phyloP scores from a whole-genome alignment of 2,113 vertebrate species.

The Ammodytes marinus region DNA sequence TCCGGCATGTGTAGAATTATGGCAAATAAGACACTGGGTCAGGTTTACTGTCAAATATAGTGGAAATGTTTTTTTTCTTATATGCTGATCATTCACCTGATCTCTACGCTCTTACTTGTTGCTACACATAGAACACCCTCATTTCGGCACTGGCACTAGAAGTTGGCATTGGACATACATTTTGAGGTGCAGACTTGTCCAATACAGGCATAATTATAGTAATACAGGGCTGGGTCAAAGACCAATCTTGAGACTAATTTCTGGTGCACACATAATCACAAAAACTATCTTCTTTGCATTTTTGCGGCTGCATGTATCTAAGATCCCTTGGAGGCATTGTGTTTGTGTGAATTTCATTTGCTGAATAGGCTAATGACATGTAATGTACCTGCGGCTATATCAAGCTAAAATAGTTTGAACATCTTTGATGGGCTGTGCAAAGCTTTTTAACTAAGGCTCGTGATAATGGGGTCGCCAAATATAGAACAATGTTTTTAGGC shows the following conservation, averaged over 20 bases:
- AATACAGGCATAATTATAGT: neutral
- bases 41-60: neutral
- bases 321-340: constrained; percentile 2
- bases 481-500: constrained; percentile 6
- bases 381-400: constrained; percentile 4
- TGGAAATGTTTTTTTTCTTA: neutral
- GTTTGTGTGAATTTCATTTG: constrained; percentile 3
- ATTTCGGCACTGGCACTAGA: neutral
- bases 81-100: neutral
- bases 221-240: neutral
- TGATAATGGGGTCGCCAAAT: constrained; percentile 1
- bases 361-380: constrained; percentile 10
- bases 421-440: constrained; percentile 18
- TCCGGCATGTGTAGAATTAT: neutral
- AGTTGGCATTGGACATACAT: neutral
- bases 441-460: neutral
- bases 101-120: neutral
- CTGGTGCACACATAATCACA: neutral
- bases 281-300: neutral
- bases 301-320: neutral
- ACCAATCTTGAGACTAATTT: neutral
- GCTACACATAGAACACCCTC: neutral
- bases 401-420: neutral
- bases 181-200: neutral
- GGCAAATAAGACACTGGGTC: neutral